These are phyloP conservation scores for Caenorhabditis drosophilae DNA, from an alignment of 2,888 invertebrate genomes.

Conservation along the genomic window DNA sequence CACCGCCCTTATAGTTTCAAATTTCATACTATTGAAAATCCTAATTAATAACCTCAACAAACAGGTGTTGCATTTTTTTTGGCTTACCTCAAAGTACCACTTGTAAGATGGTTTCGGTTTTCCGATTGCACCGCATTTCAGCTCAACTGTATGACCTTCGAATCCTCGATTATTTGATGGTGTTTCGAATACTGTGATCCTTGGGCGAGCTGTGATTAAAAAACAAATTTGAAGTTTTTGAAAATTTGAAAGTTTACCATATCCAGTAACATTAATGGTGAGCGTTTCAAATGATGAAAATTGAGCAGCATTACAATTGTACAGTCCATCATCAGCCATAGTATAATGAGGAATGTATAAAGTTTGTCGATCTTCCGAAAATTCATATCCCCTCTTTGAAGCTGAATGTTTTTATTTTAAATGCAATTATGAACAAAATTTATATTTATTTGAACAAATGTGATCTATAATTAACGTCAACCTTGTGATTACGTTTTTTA, in stretches of 20 bases:
- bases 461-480: no score
- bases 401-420: slow-evolving; percentile 31
- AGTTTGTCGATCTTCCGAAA: slow-evolving; percentile 53
- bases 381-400: slow-evolving; percentile 52
- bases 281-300: slow-evolving; percentile 55
- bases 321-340: slow-evolving; percentile 57
- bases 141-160: slow-evolving; percentile 53
- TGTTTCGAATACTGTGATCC: slow-evolving; percentile 57
- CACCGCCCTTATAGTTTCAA: slow-evolving; percentile 6
- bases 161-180: slow-evolving; percentile 47
- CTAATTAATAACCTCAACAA: background rate
- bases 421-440: background rate
- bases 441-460: no score
- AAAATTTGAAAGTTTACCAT: slow-evolving; percentile 36
- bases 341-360: slow-evolving; percentile 53
- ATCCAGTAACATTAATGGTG: slow-evolving; percentile 51
- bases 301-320: slow-evolving; percentile 59
- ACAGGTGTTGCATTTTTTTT: no score
- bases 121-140: slow-evolving; percentile 59
- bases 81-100: slow-evolving; percentile 53
- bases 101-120: slow-evolving; percentile 59
- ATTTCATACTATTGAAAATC: slow-evolving; percentile 4
- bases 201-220: slow-evolving; percentile 48
- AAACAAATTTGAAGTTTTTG: background rate
- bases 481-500: no score